Conservation (phyloP, 2,113 vertebrate species). For the Anser cygnoides region DNA sequence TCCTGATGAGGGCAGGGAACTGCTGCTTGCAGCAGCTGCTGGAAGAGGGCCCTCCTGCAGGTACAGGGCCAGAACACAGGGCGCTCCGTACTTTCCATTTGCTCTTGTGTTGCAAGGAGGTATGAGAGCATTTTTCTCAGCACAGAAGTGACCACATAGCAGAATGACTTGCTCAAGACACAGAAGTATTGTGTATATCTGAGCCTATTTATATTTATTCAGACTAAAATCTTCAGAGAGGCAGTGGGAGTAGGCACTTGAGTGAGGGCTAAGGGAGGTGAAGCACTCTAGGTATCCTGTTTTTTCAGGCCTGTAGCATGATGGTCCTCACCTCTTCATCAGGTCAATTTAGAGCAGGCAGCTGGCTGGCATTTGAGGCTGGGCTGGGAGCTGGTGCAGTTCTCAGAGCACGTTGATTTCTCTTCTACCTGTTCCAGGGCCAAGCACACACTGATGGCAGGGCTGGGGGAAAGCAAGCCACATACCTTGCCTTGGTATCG, state of each 20-base stretch:
- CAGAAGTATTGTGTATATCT: neutral
- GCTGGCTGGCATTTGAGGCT: neutral
- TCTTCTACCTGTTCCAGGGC: neutral
- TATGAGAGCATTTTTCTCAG: neutral
- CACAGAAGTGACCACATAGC: neutral
- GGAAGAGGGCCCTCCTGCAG: neutral
- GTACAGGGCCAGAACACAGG: accelerated
- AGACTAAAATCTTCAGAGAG: accelerated
- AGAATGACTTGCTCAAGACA: neutral
- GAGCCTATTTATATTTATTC: neutral
- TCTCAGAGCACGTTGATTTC: neutral
- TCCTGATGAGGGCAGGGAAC: neutral
- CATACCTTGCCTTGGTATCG: neutral
- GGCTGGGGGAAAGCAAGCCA: accelerated
- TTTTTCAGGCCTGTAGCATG: neutral
- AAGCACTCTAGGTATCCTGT: neutral
- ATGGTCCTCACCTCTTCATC: neutral
- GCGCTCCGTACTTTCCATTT: neutral
- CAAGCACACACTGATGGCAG: neutral
- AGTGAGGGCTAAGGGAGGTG: neutral
- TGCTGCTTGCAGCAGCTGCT: neutral
- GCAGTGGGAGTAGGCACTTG: neutral
- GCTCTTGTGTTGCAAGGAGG: neutral
- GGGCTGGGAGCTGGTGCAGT: neutral
- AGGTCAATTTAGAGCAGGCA: neutral